Base-by-base conservation (phyloP, 2,113 vertebrate species). In the Esox niger region DNA sequence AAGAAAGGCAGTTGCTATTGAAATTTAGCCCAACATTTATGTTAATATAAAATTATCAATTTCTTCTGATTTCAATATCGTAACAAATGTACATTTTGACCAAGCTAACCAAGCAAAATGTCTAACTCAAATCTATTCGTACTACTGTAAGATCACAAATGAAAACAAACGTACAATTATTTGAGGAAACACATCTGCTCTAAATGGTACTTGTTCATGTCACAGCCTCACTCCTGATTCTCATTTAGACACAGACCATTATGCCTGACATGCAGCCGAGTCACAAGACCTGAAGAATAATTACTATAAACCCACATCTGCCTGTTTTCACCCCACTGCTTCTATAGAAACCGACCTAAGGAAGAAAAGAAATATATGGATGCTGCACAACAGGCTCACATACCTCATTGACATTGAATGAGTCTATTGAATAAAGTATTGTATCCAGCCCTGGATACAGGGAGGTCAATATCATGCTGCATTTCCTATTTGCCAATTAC, bases 221-320 rank as follows among this genome's bases (percentile, higher is more conserved):
- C 73, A 71, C 75, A 68, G 27, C 10, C 70, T 4, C 20, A 21
- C 17, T 71, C 61, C 70, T 63, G 68, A 74, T 74, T 62, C 70
- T 79, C 69, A 49, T 74, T 66, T 63, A 73, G 70, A 55, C 29
- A 56, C 6, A 54, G 70, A n/a, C 76, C 73, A 82, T 76, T 77
- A 63, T 64, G 29, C 57, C 57, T 78, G 74, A 54, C 62, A 35
- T 58, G 60, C 56, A 58, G 56, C 75, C 57, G 11, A 72, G 81
- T 88, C 78, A 77, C 72, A 64, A 75, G 78, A 69, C 70, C 59
- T 78, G 77, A 89, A 87, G 76, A 63, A 88, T 87, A 86, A 77
- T 78, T 75, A 83, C 69, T 52, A 72, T 77, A 73, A 38, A 46
- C 70, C n/a, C n/a, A n/a, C n/a, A n/a, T n/a, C n/a, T n/a, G n/a